Evolutionary conservation across 2,113 vertebrate species (phyloP).

Genomic region (Orientallactaga bullata): DNA sequence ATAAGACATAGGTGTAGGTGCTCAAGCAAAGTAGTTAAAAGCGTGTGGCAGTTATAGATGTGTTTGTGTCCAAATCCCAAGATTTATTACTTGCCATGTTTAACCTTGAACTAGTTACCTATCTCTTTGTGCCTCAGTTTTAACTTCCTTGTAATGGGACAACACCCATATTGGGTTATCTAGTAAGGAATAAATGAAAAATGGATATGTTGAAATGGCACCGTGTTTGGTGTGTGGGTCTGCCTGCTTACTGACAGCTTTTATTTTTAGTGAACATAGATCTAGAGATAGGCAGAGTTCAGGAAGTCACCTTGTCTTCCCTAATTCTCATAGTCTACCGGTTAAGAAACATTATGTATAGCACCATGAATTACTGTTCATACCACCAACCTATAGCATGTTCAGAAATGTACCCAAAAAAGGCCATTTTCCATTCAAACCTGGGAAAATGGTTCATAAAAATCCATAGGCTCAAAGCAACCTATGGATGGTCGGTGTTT

Average conservation of each 20-base stretch:
- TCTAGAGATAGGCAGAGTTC: not conserved
- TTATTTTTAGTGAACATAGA: not conserved
- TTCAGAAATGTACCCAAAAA: constrained; percentile 46
- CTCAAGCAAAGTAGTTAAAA: not conserved
- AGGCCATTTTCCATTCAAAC: constrained; percentile 5
- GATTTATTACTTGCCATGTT: not conserved
- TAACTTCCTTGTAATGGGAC: not conserved
- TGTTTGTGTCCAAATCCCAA: constrained; percentile 28
- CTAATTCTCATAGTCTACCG: not conserved
- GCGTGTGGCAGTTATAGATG: not conserved
- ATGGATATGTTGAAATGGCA: not conserved
- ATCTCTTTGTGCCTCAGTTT: not conserved
- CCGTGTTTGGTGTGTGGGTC: not conserved
- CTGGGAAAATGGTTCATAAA: constrained; percentile 49
- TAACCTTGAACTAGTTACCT: not conserved
- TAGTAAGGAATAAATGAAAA: not conserved
- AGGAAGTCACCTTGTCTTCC: not conserved
- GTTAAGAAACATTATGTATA: not conserved
- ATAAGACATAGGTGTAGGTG: not conserved
- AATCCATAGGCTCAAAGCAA: constrained; percentile 49
- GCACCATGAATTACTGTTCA: not conserved
- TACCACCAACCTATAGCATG: not conserved
- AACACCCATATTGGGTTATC: not conserved
- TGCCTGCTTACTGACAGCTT: not conserved
- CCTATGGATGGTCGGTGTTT: constrained; percentile 33